A percentile compares a stretch with the other conserved stretches of the same genome.
Evolutionary conservation across 2,113 vertebrate species (phyloP).

Genomic region (Porphyrio hochstetteri): DNA sequence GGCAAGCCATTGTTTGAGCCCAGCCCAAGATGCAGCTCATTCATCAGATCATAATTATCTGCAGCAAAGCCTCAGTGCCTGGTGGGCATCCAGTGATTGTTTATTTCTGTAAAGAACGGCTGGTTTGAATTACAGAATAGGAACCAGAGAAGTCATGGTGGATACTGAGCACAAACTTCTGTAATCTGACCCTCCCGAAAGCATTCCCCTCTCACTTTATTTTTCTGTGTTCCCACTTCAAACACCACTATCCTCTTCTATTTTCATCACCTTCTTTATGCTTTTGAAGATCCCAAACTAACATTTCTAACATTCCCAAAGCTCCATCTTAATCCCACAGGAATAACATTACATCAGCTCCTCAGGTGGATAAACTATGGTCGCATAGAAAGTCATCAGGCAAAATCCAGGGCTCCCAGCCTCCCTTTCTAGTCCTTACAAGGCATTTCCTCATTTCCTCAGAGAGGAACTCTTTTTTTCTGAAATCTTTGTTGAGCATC

Average conservation of each 20-base stretch:
- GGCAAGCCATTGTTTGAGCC: constrained; percentile 19
- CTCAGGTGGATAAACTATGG: not conserved
- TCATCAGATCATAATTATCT: constrained; percentile 41
- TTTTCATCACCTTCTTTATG: constrained; percentile 41
- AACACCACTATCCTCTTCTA: not conserved
- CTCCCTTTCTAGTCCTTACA: constrained; percentile 1
- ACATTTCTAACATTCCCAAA: constrained; percentile 49
- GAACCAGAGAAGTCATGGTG: constrained; percentile 51
- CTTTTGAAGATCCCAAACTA: constrained; percentile 32
- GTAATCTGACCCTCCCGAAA: constrained; percentile 28
- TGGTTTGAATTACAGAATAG: constrained; percentile 30
- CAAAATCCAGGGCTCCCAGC: not conserved
- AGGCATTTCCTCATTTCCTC: constrained; percentile 40
- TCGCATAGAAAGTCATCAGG: not conserved
- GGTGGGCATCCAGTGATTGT: constrained; percentile 57
- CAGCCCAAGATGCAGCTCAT: not conserved
- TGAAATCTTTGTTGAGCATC: not conserved
- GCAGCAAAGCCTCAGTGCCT: constrained; percentile 4
- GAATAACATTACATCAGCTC: not conserved
- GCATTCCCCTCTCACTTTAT: not conserved
- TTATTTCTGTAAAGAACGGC: constrained; percentile 15
- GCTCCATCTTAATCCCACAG: constrained; percentile 32
- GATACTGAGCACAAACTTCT: not conserved
- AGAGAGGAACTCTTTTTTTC: not conserved
- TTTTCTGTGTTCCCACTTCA: constrained; percentile 19